Evolutionary conservation across 2,797 vertebrate genomes (phyloP).

Genomic region (Sparidentex hasta): DNA sequence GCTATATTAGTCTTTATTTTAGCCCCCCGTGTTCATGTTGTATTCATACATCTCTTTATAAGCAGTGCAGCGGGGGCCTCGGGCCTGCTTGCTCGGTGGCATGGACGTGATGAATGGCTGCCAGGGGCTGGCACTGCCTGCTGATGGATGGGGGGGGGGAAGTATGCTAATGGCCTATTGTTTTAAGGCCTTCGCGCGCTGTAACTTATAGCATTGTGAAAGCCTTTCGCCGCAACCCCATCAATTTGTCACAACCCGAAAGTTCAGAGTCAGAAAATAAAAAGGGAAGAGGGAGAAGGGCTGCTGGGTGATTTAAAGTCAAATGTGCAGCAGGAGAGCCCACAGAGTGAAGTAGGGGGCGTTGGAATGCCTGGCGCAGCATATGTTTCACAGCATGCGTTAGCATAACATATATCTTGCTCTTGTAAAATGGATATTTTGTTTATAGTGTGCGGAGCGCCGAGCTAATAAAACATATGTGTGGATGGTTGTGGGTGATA

Average conservation of each 20-base stretch:
- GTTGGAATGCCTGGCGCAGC: slow-evolving; percentile 31
- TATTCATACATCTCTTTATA: slow-evolving; percentile 73
- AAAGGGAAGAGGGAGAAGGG: slow-evolving; percentile 30
- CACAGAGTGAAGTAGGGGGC: slow-evolving; percentile 38
- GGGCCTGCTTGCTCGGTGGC: slow-evolving; percentile 58
- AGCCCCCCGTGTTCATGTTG: slow-evolving; percentile 48
- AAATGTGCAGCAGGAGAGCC: slow-evolving; percentile 45
- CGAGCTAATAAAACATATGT: slow-evolving; percentile 58
- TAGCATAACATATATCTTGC: slow-evolving; percentile 50
- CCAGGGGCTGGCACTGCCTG: slow-evolving; percentile 54
- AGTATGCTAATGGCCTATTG: slow-evolving; percentile 78
- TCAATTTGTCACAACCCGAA: slow-evolving; percentile 73
- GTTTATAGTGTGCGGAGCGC: slow-evolving; percentile 52
- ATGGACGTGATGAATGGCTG: slow-evolving; percentile 75
- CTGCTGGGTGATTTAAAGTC: slow-evolving; percentile 65
- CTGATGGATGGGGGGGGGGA: slow-evolving; percentile 69
- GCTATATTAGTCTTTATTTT: slow-evolving; percentile 64
- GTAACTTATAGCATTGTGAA: slow-evolving; percentile 71
- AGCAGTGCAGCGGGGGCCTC: slow-evolving; percentile 51
- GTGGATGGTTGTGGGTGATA: slow-evolving; percentile 27
- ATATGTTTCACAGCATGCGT: slow-evolving; percentile 57
- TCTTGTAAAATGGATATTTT: slow-evolving; percentile 52
- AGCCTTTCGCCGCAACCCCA: slow-evolving; percentile 61
- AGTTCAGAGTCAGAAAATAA: slow-evolving; percentile 65
- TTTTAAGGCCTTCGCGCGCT: slow-evolving; percentile 70